Percentiles rank a stretch among this genome's conserved stretches.
Evolutionary conservation across 2,113 vertebrate genomes (phyloP).

Genomic region (Ictidomys tridecemlineatus): DNA sequence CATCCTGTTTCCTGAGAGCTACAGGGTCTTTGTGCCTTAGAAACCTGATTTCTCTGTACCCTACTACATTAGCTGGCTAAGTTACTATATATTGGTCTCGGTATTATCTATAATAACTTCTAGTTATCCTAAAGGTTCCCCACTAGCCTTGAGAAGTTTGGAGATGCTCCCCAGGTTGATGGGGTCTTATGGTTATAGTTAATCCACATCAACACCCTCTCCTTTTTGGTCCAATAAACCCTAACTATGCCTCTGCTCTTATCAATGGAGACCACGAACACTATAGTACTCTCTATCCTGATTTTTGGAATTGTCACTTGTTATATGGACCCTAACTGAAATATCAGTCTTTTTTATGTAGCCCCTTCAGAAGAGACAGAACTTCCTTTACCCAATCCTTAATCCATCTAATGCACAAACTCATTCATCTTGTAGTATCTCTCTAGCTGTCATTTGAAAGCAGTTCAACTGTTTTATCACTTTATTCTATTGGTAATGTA

Average conservation of each 20-base stretch:
- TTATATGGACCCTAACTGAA: not conserved
- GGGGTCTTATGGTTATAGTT: accelerated
- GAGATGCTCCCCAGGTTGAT: not conserved
- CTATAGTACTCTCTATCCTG: not conserved
- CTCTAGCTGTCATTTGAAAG: conserved; percentile 30
- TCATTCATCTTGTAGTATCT: not conserved
- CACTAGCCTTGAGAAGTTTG: not conserved
- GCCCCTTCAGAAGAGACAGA: not conserved
- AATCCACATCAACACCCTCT: not conserved
- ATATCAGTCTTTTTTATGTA: not conserved
- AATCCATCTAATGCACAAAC: not conserved
- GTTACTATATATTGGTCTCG: not conserved
- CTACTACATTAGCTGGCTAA: not conserved
- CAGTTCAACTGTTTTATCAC: conserved; percentile 20
- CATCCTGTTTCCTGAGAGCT: not conserved
- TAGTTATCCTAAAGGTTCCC: accelerated
- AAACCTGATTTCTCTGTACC: not conserved
- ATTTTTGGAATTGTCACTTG: not conserved
- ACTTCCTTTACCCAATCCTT: not conserved
- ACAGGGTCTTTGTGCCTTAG: not conserved
- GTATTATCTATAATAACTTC: no score
- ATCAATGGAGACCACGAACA: not conserved
- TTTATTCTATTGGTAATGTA: conserved; percentile 9
- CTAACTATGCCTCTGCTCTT: not conserved
- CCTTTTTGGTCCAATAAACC: not conserved